These are phyloP conservation scores for Drosophila subobscura DNA, from an alignment of 1,140 invertebrate species.

Conservation along the genomic window DNA sequence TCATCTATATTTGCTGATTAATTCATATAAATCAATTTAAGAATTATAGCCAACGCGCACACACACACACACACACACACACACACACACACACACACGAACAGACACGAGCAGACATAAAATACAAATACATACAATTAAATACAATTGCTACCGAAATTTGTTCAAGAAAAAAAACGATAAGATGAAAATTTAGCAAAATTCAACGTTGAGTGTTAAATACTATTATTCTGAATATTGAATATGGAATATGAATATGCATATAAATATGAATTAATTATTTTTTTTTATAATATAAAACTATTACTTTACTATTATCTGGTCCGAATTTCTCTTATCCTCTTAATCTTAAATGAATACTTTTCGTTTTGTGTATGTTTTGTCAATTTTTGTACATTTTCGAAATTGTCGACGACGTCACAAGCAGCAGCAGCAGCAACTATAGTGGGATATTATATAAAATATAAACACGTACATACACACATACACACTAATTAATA, in stretches of 20 bases:
- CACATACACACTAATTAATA: slow-evolving; percentile 34
- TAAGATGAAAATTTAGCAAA: slow-evolving; percentile 64
- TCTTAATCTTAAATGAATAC: slow-evolving; percentile 10
- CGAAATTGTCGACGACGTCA: slow-evolving; percentile 16
- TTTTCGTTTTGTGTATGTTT: slow-evolving; percentile 26
- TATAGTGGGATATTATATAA: slow-evolving; percentile 50
- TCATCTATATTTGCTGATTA: slow-evolving; percentile 35
- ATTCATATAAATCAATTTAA: slow-evolving; percentile 53
- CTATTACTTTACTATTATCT: slow-evolving; percentile 17
- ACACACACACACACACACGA: slow-evolving; percentile 7
- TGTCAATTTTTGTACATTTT: slow-evolving; percentile 42
- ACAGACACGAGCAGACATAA: background rate
- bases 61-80: slow-evolving; percentile 9
- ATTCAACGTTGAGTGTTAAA: slow-evolving; percentile 64
- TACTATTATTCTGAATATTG: slow-evolving; percentile 28
- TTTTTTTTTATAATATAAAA: slow-evolving; percentile 36
- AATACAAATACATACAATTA: slow-evolving; percentile 17
- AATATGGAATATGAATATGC: slow-evolving; percentile 23
- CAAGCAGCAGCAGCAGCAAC: slow-evolving; percentile 8
- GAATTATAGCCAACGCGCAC: slow-evolving; percentile 42
- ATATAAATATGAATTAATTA: slow-evolving; percentile 21
- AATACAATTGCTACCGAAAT: slow-evolving; percentile 50
- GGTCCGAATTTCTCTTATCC: slow-evolving; percentile 9
- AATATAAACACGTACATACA: slow-evolving; percentile 46
- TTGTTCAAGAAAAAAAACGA: slow-evolving; percentile 38